Conservation (phyloP, 2,888 invertebrate genomes). For the Endomychus coccineus region DNA sequence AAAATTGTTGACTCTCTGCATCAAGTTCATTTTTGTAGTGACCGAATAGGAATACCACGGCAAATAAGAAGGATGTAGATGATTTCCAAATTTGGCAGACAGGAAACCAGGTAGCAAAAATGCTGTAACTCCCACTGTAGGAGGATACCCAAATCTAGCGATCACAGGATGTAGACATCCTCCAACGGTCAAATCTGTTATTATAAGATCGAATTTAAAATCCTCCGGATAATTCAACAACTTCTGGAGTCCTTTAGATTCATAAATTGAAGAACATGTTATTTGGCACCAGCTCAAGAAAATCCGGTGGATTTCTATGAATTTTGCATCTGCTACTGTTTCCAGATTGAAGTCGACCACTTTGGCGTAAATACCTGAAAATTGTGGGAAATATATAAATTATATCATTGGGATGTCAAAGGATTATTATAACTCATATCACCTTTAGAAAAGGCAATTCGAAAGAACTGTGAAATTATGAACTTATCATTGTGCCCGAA, state of each 20-base stretch:
- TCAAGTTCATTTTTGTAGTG: conserved; percentile 24
- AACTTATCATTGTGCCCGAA: no score
- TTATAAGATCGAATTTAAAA: conserved; percentile 33
- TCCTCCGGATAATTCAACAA: conserved; percentile 29
- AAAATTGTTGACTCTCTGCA: conserved; percentile 25
- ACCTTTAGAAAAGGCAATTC: no score
- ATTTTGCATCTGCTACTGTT: no score
- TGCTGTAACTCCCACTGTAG: conserved; percentile 25
- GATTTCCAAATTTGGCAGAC: conserved; percentile 25
- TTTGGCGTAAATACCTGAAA: no score
- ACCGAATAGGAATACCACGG: conserved; percentile 24
- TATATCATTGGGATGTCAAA: no score
- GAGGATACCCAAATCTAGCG: conserved; percentile 31
- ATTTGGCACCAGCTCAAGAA: background rate
- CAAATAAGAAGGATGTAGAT: conserved; percentile 26
- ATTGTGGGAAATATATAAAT: no score
- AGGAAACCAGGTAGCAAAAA: conserved; percentile 19
- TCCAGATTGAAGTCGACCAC: no score
- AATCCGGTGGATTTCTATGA: no score
- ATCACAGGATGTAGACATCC: conserved; percentile 30
- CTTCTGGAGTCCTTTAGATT: conserved; percentile 27
- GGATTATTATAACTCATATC: no score
- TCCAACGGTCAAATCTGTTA: conserved; percentile 28
- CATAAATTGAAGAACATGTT: conserved; percentile 3
- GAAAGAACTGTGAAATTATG: no score